A percentile compares a stretch with the other conserved stretches of the same genome.
phyloP scores from a whole-genome alignment of 2,113 vertebrate genomes.

The Neolamprologus modestus region DNA sequence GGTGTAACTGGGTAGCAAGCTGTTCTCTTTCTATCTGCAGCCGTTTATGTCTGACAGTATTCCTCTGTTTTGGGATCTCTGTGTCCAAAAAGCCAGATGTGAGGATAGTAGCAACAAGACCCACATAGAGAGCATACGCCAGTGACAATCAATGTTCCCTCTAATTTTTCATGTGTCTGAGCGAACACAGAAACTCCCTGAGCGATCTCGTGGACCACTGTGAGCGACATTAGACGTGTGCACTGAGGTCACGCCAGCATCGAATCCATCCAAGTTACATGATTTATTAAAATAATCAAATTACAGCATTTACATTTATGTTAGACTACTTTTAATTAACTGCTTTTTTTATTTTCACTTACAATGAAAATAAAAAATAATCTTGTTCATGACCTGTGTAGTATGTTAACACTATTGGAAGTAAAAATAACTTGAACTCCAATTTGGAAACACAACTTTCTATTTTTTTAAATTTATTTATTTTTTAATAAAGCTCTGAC shows the following conservation, averaged over 20 bases:
- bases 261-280: neutral
- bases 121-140: neutral
- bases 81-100: neutral
- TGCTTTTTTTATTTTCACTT: neutral
- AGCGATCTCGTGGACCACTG: fast-evolving
- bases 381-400: neutral
- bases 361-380: neutral
- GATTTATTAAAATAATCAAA: neutral
- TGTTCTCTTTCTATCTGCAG: neutral
- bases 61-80: neutral
- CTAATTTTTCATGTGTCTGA: neutral
- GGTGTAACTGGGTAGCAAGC: neutral
- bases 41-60: neutral
- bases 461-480: too few relatives aligned
- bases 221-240: neutral
- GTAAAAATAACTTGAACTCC: too few relatives aligned
- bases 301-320: neutral
- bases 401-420: neutral
- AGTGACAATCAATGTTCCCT: neutral
- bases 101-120: neutral
- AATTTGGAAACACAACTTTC: too few relatives aligned
- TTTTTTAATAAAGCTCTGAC: too few relatives aligned
- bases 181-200: neutral
- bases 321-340: neutral
- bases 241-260: neutral